Evolutionary conservation across 2,888 invertebrate species (phyloP), one percentile per base, ranked within the genome.

Genomic region (Cryptocephalus primarius): DNA sequence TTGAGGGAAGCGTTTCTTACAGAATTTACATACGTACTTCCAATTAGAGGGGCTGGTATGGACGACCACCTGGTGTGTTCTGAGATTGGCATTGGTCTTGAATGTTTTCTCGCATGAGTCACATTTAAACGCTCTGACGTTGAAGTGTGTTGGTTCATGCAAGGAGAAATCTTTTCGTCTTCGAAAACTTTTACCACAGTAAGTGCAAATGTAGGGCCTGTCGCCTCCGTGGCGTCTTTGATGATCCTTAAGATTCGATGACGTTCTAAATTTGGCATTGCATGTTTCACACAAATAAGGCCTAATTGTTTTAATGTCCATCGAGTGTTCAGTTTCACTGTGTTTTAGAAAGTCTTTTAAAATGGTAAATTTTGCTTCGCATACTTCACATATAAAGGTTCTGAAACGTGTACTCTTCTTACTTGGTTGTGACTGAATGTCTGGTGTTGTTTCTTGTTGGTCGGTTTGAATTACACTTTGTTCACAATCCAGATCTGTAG

Each of bases 141-240:
- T 62, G 34, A 56, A 57, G 47, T 65, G 65, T 8, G 56, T 59
- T 40, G 59, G 58, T 47, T 63, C 63, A 50, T 65, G 65, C 4
- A 55, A 55, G 1, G 50, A 57, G 14, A 65, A 51, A 44, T 65
- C 64, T 12, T 56, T 56, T 48, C 61, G 61, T 1, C 63, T 63
- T 33, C 62, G 60, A 45, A 60, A 65, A 42, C 71, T 69, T 60
- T 77, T 77, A 4, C 64, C 64, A 47, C 64, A 65, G 45, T 56
- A 57, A 44, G 58, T 59, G 45, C 65, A 65, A 32, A 63, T 59
- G 34, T 61, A 58, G 8, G 50, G 50, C 6, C 65, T 54, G 32
- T 57, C 54, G 9, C 59, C 58, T 11, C 55, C 50, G 46, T 65
- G 65, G 44, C 63, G 62, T 31, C 60, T 53, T 44, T 55, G 60